A percentile compares a stretch with the other conserved stretches of the same genome.
These are phyloP conservation scores for Apamea crenata DNA, from an alignment of 2,888 invertebrate genomes.

Conservation along the genomic window DNA sequence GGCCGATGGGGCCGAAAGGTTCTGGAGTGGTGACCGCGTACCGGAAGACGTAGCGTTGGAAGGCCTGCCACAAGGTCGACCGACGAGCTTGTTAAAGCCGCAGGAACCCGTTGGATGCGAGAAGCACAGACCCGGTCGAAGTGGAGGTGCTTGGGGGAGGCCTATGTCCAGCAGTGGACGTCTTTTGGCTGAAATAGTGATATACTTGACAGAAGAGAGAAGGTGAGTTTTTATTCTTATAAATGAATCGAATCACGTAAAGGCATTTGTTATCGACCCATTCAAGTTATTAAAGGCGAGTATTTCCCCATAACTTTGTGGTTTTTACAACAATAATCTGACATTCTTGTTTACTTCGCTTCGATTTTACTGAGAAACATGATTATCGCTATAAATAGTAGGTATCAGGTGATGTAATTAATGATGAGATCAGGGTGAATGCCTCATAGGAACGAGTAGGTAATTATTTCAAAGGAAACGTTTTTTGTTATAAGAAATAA, in stretches of 20 bases:
- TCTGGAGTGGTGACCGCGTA: too few species aligned
- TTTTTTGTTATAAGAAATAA: background rate
- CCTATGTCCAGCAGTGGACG: too few species aligned
- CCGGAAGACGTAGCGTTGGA: too few species aligned
- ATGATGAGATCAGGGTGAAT: slow-evolving; percentile 50
- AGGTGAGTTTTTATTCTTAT: background rate
- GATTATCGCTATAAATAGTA: slow-evolving; percentile 19
- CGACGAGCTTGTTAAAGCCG: too few species aligned
- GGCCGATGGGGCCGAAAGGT: too few species aligned
- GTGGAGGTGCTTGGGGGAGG: too few species aligned
- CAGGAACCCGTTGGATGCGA: too few species aligned
- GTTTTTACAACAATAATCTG: slow-evolving; percentile 39
- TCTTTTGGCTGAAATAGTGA: too few species aligned
- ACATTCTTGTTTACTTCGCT: slow-evolving; percentile 53
- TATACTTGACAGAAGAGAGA: background rate
- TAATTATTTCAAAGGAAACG: background rate
- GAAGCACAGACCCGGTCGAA: too few species aligned
- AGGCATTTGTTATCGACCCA: background rate
- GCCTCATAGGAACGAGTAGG: background rate
- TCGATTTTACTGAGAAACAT: slow-evolving; percentile 62
- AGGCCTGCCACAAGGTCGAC: too few species aligned
- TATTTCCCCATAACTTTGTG: slow-evolving; percentile 44
- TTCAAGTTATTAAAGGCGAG: slow-evolving; percentile 15
- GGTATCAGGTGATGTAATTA: slow-evolving; percentile 42
- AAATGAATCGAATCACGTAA: background rate